A percentile compares a stretch with the other conserved stretches of the same genome.
phyloP scores from a whole-genome alignment of 2,113 vertebrate genomes.

The Alectura lathami region DNA sequence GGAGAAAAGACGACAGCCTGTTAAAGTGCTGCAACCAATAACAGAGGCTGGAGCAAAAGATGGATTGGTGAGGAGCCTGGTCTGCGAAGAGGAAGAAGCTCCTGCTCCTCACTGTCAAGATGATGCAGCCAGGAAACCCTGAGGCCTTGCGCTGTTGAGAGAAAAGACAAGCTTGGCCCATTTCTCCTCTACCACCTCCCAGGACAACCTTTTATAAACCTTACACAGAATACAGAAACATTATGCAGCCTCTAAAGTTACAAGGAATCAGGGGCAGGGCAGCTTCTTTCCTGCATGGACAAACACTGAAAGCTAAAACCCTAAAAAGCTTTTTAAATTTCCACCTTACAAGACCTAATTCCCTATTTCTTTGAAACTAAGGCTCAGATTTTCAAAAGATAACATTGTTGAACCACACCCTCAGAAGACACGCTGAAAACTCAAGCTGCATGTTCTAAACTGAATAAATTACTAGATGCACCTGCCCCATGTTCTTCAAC shows the following conservation, averaged over 20 bases:
- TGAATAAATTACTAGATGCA: not conserved
- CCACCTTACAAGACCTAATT: not conserved
- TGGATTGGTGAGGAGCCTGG: not conserved
- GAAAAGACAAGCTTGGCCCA: not conserved
- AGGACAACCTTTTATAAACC: not conserved
- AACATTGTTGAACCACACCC: not conserved
- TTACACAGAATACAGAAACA: not conserved
- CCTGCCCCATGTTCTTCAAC: not conserved
- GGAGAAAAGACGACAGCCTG: not conserved
- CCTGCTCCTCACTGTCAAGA: not conserved
- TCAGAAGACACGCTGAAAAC: not conserved
- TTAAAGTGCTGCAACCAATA: not conserved
- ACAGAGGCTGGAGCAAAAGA: not conserved
- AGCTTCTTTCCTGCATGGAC: not conserved
- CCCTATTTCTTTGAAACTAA: slow-evolving; percentile 11
- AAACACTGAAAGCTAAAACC: not conserved
- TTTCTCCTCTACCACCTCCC: not conserved
- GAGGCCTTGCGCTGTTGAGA: not conserved
- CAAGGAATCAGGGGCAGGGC: not conserved
- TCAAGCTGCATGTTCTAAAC: not conserved
- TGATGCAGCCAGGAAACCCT: not conserved
- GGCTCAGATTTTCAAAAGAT: not conserved
- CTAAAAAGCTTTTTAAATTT: not conserved
- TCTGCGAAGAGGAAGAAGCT: not conserved
- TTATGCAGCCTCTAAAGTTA: not conserved